These are phyloP conservation scores for Zaprionus nigranus DNA, from an alignment of 1,140 invertebrate genomes.

Conservation along the genomic window DNA sequence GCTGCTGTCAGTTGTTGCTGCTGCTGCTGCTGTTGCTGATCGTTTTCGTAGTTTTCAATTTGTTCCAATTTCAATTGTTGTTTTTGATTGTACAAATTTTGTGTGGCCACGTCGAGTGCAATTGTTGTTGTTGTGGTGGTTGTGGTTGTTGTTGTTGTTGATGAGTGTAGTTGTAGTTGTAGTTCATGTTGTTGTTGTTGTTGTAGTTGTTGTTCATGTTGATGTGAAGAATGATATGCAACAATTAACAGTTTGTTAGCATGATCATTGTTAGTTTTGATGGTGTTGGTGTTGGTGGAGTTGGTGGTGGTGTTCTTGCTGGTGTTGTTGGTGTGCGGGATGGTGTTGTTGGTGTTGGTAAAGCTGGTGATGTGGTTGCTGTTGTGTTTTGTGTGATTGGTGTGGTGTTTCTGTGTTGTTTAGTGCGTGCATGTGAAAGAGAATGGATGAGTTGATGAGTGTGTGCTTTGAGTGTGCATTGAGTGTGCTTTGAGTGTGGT, in stretches of 20 bases:
- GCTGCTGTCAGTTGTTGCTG: conserved; percentile 45
- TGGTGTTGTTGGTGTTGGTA: conserved; percentile 53
- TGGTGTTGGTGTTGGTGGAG: conserved; percentile 31
- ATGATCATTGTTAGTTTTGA: conserved; percentile 78
- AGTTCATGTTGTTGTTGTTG: conserved; percentile 48
- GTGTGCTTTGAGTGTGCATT: background rate
- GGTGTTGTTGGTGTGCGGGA: conserved; percentile 46
- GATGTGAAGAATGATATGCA: conserved; percentile 83
- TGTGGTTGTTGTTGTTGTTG: conserved; percentile 51
- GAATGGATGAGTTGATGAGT: conserved; percentile 56
- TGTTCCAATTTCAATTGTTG: conserved; percentile 83
- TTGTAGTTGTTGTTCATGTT: conserved; percentile 69
- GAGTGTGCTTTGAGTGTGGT: conserved; percentile 11
- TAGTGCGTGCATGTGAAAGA: conserved; percentile 46
- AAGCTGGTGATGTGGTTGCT: conserved; percentile 47
- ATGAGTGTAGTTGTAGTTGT: conserved; percentile 53
- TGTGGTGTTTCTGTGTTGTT: conserved; percentile 51
- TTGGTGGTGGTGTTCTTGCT: conserved; percentile 37
- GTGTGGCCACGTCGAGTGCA: conserved; percentile 78
- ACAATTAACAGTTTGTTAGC: conserved; percentile 82
- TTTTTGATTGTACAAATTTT: conserved; percentile 82
- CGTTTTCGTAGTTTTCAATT: conserved; percentile 84
- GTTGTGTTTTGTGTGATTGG: conserved; percentile 44
- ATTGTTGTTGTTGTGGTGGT: conserved; percentile 58
- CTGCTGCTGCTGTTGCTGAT: conserved; percentile 56